Evolutionary conservation across 2,113 vertebrate genomes (phyloP).

Genomic region (Pseudorhombus dupliciocellatus): DNA sequence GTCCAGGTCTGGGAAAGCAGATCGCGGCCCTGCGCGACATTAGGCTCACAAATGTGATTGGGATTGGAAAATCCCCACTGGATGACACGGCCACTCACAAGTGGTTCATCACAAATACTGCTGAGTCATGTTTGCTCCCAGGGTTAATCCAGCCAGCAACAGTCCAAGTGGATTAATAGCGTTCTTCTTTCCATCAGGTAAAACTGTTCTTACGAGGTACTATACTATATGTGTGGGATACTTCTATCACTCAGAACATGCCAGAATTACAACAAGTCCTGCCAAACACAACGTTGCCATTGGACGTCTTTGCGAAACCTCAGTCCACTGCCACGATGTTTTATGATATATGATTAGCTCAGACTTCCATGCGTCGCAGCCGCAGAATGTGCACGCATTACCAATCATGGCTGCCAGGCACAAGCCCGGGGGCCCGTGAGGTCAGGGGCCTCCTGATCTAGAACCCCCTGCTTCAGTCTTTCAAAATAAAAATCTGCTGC

Average conservation of each 20-base stretch:
- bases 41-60: background rate
- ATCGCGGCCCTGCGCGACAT: conserved; percentile 11
- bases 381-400: conserved; percentile 15
- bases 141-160: background rate
- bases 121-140: background rate
- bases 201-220: conserved; percentile 1
- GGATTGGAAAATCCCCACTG: background rate
- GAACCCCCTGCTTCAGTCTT: background rate
- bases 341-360: conserved; percentile 24
- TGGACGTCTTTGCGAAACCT: conserved; percentile 42
- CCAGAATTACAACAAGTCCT: conserved; percentile 42
- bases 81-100: background rate
- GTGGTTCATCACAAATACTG: background rate
- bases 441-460: background rate
- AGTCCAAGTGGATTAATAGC: background rate
- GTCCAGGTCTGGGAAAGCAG: conserved; percentile 40
- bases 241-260: conserved; percentile 4
- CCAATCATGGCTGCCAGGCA: conserved; percentile 6
- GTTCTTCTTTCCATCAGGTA: conserved; percentile 20
- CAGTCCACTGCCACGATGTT: conserved; percentile 8
- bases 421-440: background rate
- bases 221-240: too few species aligned
- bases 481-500: background rate
- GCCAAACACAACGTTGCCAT: conserved; percentile 62
- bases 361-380: conserved; percentile 14